Conservation (phyloP, 2,113 vertebrate species). For the Phocoena phocoena region DNA sequence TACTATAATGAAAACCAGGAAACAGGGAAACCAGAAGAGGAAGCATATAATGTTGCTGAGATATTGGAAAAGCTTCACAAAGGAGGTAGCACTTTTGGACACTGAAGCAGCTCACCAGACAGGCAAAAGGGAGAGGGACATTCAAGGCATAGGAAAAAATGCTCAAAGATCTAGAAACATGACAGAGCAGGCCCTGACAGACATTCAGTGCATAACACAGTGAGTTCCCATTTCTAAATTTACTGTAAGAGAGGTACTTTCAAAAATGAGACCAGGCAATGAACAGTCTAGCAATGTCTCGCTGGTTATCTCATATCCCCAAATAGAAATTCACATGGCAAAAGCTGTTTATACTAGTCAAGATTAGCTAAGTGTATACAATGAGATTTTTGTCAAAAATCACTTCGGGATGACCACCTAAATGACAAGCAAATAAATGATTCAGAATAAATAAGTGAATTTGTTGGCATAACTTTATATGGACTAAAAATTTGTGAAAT, state of each 20-base stretch:
- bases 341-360: background rate
- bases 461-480: background rate
- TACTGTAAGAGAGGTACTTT: background rate
- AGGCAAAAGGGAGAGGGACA: background rate
- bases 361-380: background rate
- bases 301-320: background rate
- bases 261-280: constrained; percentile 7
- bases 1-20: background rate
- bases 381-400: constrained; percentile 25
- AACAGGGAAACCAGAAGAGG: background rate
- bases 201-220: background rate
- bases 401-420: background rate
- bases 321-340: background rate
- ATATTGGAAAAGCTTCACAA: constrained; percentile 71
- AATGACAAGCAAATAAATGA: background rate
- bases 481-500: constrained; percentile 22
- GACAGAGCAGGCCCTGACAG: background rate
- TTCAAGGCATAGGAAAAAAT: background rate
- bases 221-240: background rate
- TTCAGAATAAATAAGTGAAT: background rate
- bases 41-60: background rate
- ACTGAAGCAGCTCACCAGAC: background rate
- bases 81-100: background rate
- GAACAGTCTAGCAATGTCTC: background rate
- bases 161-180: background rate